A percentile compares a stretch with the other conserved stretches of the same genome.
Conservation (phyloP, 37 sponge, comb jelly and placozoan species). For the Halisarca cf. caerulea region DNA sequence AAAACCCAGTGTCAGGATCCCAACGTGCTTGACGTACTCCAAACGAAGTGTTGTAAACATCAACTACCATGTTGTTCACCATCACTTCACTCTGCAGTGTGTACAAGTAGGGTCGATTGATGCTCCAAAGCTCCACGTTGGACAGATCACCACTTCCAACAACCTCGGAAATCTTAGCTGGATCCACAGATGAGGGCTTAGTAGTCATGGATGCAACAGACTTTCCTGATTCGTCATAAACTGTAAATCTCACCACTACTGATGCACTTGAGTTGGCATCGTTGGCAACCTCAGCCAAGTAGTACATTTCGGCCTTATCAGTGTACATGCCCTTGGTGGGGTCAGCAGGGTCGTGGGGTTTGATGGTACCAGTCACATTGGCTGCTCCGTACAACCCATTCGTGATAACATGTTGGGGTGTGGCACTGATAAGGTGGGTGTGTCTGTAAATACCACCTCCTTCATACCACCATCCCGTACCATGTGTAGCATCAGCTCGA, state of each 20-base stretch:
- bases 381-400: constrained; percentile 55
- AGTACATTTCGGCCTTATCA: neutral
- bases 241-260: constrained; percentile 5
- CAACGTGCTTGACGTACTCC: constrained; percentile 38
- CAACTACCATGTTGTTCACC: neutral
- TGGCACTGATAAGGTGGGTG: constrained; percentile 26
- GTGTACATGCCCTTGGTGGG: neutral
- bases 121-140: constrained; percentile 49
- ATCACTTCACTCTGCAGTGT: constrained; percentile 12
- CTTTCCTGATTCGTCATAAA: constrained; percentile 12
- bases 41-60: constrained; percentile 23
- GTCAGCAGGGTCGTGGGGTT: constrained; percentile 16
- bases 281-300: constrained; percentile 43
- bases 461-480: constrained; percentile 66
- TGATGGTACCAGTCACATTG: constrained; percentile 10
- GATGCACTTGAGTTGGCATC: neutral
- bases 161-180: constrained; percentile 1
- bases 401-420: constrained; percentile 24
- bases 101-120: constrained; percentile 47
- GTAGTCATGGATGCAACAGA: neutral
- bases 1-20: constrained; percentile 55
- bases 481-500: constrained; percentile 29
- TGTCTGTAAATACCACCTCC: constrained; percentile 66
- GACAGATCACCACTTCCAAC: neutral
- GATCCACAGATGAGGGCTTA: neutral